These are phyloP conservation scores for Eospalax fontanierii DNA, from an alignment of 2,797 vertebrate species.

Conservation along the genomic window DNA sequence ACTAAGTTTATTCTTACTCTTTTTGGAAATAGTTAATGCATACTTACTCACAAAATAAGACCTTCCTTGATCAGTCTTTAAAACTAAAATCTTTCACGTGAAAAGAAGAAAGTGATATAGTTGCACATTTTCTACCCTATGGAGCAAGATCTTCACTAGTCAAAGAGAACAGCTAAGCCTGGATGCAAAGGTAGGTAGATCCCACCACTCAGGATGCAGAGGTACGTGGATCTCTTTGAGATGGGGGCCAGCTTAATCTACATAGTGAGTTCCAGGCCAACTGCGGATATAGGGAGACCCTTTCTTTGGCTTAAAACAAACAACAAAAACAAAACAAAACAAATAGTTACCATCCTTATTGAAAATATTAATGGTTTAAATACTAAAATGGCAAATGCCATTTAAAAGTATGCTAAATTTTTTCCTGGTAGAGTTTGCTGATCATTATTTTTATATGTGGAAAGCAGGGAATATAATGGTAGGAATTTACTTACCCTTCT, in stretches of 20 bases:
- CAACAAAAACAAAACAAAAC: too few relatives aligned
- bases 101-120: neutral
- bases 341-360: neutral
- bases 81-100: neutral
- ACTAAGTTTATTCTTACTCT: neutral
- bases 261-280: too few relatives aligned
- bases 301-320: too few relatives aligned
- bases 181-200: too few relatives aligned
- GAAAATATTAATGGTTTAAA: conserved; percentile 12
- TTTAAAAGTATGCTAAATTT: conserved; percentile 40
- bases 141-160: conserved; percentile 32
- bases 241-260: too few relatives aligned
- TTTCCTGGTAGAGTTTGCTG: neutral
- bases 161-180: neutral
- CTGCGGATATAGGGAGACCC: too few relatives aligned
- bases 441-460: conserved; percentile 46
- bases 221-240: too few relatives aligned
- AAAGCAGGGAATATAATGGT: conserved; percentile 42
- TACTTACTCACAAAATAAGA: neutral
- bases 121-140: neutral
- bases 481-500: conserved; percentile 39
- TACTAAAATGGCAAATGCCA: conserved; percentile 24
- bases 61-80: neutral
- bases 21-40: neutral
- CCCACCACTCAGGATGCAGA: too few relatives aligned